A percentile compares a stretch with the other conserved stretches of the same genome.
These are phyloP conservation scores for Rhorus exstirpatorius DNA, from an alignment of 2,888 invertebrate genomes.

Conservation along the genomic window DNA sequence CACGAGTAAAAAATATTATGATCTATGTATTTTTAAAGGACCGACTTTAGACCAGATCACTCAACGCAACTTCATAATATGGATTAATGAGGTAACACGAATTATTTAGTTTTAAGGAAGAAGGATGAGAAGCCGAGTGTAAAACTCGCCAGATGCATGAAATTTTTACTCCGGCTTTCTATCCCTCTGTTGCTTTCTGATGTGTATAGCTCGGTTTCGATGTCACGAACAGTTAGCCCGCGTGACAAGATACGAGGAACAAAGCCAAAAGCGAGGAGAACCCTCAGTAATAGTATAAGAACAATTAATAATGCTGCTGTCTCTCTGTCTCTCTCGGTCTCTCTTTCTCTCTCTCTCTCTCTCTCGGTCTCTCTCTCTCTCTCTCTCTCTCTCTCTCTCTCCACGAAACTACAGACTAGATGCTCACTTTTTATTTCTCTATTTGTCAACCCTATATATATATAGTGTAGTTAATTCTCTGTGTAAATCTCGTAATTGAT, in stretches of 20 bases:
- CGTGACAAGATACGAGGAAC: conserved; percentile 56
- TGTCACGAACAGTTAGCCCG: conserved; percentile 59
- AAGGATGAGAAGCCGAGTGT: conserved; percentile 25
- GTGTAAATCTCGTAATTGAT: conserved; percentile 33
- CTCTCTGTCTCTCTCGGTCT: not conserved
- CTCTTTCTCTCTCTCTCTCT: conserved; percentile 20
- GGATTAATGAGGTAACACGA: not conserved
- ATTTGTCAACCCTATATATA: conserved; percentile 2
- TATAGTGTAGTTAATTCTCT: conserved; percentile 29
- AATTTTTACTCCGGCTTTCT: conserved; percentile 16
- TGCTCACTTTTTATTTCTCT: conserved; percentile 25
- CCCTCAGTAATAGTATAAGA: conserved; percentile 38
- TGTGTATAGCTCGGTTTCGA: conserved; percentile 26
- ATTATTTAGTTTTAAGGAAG: conserved; percentile 33
- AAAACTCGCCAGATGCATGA: conserved; percentile 31
- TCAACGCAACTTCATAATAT: not conserved
- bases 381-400: not conserved
- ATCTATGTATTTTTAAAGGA: not conserved
- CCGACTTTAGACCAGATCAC: not conserved
- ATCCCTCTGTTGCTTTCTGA: not conserved
- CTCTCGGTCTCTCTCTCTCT: not conserved
- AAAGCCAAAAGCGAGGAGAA: conserved; percentile 43
- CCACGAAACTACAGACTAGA: conserved; percentile 27
- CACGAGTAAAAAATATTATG: not conserved
- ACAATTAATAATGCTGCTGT: conserved; percentile 64